Base-by-base conservation (phyloP, 2,797 vertebrate genomes). In the Typhlichthys subterraneus region DNA sequence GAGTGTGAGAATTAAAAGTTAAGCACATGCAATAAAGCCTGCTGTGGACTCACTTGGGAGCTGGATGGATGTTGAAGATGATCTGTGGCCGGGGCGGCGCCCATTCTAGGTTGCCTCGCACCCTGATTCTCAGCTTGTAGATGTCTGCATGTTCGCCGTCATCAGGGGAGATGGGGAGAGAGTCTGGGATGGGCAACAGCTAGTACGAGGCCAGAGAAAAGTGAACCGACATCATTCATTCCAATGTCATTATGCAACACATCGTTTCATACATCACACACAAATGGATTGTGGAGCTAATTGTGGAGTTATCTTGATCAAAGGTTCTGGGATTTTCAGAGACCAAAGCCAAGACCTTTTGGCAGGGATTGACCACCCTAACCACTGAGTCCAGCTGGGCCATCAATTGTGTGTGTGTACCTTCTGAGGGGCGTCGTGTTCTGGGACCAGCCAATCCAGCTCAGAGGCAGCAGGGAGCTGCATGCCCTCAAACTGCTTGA, bases 401-500 rank as follows among this genome's bases (percentile, higher is more conserved):
- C 38, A 42, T 42, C 38, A 7, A 42, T 42, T 7, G 38, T 42
- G 31, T 59, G 47, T 45, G 12, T 19, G 17, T 84, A 98, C 98
- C 94, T 99, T 99, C 86, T 99, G 97, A 0, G 98, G 97, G 4
- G 96, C 97, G 0, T 99, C 97, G 0, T 96, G 95, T 73, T 99
- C 97, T 0, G 96, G 95, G 48, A 99, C 97, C 57, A 99, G 92
- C 98, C 98, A 99, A 75, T 99, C 97, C 0, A 99, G 89, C 78
- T 99, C 97, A 0, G 98, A 98, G 57, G 97, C 98, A 0, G 98
- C 97, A 0, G 98, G 98, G 19, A 99, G 95, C 87, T 99, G 97
- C 95, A 99, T 97, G 65, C 98, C 97, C 65, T 99, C 96, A 75
- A 99, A 99, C 86, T 99, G 98, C 81, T 94, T 90, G 84, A 99